Percentiles rank a stretch among this genome's conserved stretches.
These are phyloP conservation scores for Sciaenops ocellatus DNA, from an alignment of 2,797 vertebrate species.

Conservation along the genomic window DNA sequence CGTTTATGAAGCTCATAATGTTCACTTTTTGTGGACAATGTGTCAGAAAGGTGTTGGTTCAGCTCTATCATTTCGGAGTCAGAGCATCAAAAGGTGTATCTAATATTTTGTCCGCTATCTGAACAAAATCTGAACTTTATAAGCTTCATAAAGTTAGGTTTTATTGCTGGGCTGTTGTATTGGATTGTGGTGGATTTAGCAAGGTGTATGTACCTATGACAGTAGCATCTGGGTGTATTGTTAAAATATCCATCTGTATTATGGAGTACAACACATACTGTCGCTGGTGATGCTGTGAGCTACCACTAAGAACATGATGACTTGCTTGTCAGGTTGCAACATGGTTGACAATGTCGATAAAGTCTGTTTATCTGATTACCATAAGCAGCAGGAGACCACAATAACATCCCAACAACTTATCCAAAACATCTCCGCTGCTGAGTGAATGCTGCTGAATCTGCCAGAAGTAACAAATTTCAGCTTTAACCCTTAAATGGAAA, in stretches of 20 bases:
- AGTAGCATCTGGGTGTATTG: conserved; percentile 6
- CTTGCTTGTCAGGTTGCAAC: conserved; percentile 16
- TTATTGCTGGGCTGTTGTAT: conserved; percentile 31
- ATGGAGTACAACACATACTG: conserved; percentile 6
- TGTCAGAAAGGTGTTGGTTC: conserved; percentile 29
- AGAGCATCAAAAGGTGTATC: not conserved
- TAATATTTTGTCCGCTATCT: conserved; percentile 13
- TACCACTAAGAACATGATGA: conserved; percentile 15
- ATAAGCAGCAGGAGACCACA: conserved; percentile 18
- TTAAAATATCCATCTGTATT: conserved; percentile 27
- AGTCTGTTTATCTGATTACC: conserved; percentile 34
- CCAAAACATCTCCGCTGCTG: conserved; percentile 3
- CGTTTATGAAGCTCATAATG: conserved; percentile 33
- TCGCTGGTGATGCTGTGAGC: conserved; percentile 24
- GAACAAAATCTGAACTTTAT: conserved; percentile 22
- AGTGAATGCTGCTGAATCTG: not conserved
- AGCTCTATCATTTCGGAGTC: conserved; percentile 9
- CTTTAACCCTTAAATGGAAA: conserved; percentile 3
- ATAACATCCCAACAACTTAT: conserved; percentile 9
- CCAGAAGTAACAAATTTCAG: not conserved
- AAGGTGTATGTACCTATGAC: conserved; percentile 18
- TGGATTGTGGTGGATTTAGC: conserved; percentile 27
- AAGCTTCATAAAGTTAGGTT: conserved; percentile 35
- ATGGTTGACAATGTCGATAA: conserved; percentile 20
- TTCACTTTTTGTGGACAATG: conserved; percentile 17